Conservation (phyloP, 2,113 vertebrate genomes). For the Gnathonemus echidnorhynchus region DNA sequence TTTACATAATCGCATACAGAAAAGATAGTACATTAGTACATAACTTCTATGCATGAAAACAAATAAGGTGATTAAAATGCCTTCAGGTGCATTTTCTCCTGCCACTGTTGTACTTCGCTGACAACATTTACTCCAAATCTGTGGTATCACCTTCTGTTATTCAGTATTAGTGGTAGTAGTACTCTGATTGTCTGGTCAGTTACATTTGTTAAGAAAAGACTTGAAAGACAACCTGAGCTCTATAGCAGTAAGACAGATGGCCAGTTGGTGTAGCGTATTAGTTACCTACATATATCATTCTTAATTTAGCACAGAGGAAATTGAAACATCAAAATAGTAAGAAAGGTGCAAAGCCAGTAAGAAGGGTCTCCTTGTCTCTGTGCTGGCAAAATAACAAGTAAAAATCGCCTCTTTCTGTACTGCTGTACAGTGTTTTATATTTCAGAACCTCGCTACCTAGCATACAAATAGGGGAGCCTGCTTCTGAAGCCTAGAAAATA, state of each 20-base stretch:
- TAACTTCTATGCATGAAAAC: neutral
- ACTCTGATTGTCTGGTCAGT: neutral
- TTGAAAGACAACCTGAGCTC: conserved; percentile 13
- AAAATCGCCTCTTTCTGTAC: neutral
- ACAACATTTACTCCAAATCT: neutral
- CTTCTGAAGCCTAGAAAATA: neutral
- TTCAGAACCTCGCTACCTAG: neutral
- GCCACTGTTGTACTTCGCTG: neutral
- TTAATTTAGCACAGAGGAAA: neutral
- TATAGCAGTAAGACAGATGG: conserved; percentile 13
- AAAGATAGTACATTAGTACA: neutral
- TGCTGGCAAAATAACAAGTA: neutral
- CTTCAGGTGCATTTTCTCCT: neutral
- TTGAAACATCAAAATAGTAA: neutral
- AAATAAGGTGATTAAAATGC: neutral
- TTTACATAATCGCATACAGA: neutral
- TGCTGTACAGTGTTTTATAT: neutral
- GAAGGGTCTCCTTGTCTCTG: neutral
- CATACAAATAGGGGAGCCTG: neutral
- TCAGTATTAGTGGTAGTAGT: neutral
- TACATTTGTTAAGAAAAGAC: conserved; percentile 14
- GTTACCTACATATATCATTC: conserved; percentile 11
- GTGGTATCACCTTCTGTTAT: neutral
- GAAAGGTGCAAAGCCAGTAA: neutral
- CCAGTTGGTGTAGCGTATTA: conserved; percentile 16